Evolutionary conservation across 1,140 invertebrate species (phyloP).

Genomic region (Drosophila persimilis): DNA sequence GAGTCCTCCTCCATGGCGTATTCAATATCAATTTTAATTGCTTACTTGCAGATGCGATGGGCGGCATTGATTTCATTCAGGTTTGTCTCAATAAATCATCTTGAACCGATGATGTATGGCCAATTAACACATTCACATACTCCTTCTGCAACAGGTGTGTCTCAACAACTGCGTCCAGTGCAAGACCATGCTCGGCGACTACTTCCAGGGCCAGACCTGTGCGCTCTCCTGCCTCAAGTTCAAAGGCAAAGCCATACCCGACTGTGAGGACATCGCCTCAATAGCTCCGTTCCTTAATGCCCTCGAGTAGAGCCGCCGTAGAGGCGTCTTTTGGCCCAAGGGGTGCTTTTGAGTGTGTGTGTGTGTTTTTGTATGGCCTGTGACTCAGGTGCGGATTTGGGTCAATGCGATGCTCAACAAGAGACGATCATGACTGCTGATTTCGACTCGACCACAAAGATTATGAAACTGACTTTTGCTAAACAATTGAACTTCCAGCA

Average conservation of each 20-base stretch:
- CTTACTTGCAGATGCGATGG: constrained; percentile 64
- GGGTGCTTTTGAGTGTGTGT: constrained; percentile 17
- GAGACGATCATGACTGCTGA: constrained; percentile 42
- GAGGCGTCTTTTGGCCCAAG: constrained; percentile 12
- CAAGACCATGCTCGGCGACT: constrained; percentile 92
- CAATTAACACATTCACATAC: not conserved
- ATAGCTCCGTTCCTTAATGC: constrained; percentile 91
- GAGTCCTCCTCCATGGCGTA: not conserved
- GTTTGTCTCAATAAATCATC: constrained; percentile 58
- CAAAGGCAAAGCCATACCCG: constrained; percentile 91
- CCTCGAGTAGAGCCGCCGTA: constrained; percentile 52
- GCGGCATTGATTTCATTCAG: constrained; percentile 79
- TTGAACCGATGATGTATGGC: not conserved
- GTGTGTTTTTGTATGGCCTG: constrained; percentile 52
- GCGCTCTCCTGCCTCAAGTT: constrained; percentile 92
- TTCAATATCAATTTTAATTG: not conserved
- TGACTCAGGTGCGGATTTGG: constrained; percentile 64
- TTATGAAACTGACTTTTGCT: constrained; percentile 45
- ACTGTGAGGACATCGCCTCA: constrained; percentile 91
- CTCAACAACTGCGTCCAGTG: constrained; percentile 94
- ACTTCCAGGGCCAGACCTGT: constrained; percentile 92
- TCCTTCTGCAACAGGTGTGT: constrained; percentile 84
- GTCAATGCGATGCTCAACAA: constrained; percentile 66
- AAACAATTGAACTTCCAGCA: constrained; percentile 36
- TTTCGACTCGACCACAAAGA: constrained; percentile 44